phyloP scores from a whole-genome alignment of 2,113 vertebrate genomes.

The Gasterosteus aculeatus region DNA sequence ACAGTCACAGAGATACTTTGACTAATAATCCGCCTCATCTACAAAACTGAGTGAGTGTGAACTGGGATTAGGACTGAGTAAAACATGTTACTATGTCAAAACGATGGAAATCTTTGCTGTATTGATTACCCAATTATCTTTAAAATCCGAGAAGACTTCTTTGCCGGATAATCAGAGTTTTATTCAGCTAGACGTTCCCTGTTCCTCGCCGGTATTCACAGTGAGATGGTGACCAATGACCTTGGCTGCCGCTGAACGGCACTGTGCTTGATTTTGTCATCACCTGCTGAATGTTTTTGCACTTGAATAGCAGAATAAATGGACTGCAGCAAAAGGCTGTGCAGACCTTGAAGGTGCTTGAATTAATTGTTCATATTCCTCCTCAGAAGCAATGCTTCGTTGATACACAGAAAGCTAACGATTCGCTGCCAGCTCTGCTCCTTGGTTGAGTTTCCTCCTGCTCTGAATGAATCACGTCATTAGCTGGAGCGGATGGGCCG shows the following conservation, averaged over 20 bases:
- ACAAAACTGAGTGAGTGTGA: slow-evolving; percentile 2
- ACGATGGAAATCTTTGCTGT: not conserved
- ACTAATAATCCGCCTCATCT: slow-evolving; percentile 16
- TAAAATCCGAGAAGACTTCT: not conserved
- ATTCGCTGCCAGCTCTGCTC: not conserved
- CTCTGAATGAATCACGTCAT: no score
- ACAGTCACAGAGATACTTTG: not conserved
- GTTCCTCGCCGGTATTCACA: not conserved
- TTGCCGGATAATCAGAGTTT: not conserved
- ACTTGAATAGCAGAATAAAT: not conserved
- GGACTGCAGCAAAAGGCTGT: not conserved
- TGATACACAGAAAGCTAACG: not conserved
- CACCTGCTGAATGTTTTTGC: not conserved
- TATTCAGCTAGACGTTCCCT: not conserved
- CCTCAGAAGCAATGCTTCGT: not conserved
- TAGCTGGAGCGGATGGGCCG: no score
- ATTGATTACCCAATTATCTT: not conserved
- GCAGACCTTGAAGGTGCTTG: not conserved
- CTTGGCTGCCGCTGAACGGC: slow-evolving; percentile 25
- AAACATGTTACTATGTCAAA: slow-evolving; percentile 2
- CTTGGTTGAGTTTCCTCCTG: not conserved
- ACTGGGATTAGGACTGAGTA: not conserved
- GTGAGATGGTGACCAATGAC: slow-evolving; percentile 24
- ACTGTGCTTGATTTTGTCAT: not conserved
- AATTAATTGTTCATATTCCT: not conserved